A percentile compares a stretch with the other conserved stretches of the same genome.
These are phyloP conservation scores for Rhaphigaster nebulosa DNA, from an alignment of 2,888 invertebrate genomes.

Conservation along the genomic window DNA sequence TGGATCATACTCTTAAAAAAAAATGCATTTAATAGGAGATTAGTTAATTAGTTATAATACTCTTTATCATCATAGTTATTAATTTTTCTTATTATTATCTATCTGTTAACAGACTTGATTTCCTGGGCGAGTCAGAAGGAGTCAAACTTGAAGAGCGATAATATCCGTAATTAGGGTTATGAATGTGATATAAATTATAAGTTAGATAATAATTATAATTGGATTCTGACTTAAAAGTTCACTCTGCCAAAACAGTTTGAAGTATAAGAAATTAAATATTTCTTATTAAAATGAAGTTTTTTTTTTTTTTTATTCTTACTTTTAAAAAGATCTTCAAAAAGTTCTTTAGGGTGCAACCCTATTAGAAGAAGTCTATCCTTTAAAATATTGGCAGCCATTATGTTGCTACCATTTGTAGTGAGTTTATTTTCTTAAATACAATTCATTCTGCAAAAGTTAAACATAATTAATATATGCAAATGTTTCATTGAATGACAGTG, in stretches of 20 bases:
- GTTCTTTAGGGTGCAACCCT: not conserved
- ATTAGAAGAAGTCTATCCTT: not conserved
- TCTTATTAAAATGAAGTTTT: not conserved
- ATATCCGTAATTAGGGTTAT: not conserved
- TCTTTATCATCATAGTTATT: not conserved
- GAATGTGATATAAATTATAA: conserved; percentile 38
- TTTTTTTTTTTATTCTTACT: not conserved
- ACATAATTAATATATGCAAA: not conserved
- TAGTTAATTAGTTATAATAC: not conserved
- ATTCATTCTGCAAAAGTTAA: not conserved
- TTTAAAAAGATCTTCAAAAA: not conserved
- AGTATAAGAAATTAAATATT: not conserved
- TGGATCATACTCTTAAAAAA: not conserved
- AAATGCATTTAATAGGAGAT: not conserved
- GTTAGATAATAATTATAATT: conserved; percentile 2
- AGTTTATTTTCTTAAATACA: not conserved
- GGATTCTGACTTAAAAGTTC: conserved; percentile 22
- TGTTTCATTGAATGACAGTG: not conserved
- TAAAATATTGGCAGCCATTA: not conserved
- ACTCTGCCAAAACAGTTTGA: not conserved
- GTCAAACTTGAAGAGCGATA: conserved; percentile 41
- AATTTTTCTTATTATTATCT: not conserved
- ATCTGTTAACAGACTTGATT: conserved; percentile 33
- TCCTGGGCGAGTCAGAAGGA: conserved; percentile 22
- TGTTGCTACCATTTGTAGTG: not conserved